Conservation (phyloP, 2,113 vertebrate genomes). For the Ranitomeya variabilis region DNA sequence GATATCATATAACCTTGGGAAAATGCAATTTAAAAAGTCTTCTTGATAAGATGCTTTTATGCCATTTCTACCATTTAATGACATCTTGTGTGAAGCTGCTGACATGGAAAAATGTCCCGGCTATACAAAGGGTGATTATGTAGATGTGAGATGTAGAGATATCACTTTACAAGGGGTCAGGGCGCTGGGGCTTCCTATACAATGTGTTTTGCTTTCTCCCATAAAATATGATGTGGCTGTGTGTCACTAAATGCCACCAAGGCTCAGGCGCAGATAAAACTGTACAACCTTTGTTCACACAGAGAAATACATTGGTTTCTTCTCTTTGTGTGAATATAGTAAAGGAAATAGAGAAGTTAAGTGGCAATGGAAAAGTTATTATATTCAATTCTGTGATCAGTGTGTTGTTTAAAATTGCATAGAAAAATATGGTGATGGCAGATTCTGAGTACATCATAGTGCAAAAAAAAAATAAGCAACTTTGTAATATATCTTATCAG, state of each 20-base stretch:
- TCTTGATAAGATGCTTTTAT: conserved; percentile 2
- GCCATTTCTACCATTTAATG: not conserved
- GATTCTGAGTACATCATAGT: too few species aligned
- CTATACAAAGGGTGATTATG: conserved; percentile 11
- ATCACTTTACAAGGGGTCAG: conserved; percentile 14
- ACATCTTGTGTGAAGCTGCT: conserved; percentile 5
- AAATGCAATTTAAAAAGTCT: not conserved
- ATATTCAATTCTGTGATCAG: too few species aligned
- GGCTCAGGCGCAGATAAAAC: not conserved
- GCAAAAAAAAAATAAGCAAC: too few species aligned
- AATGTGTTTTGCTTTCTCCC: not conserved
- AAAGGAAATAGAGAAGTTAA: too few species aligned
- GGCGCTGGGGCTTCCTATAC: not conserved
- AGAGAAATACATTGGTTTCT: too few species aligned
- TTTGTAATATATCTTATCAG: too few species aligned
- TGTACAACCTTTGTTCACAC: too few species aligned
- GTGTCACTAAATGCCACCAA: not conserved
- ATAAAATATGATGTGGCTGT: not conserved
- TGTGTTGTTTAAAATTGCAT: too few species aligned
- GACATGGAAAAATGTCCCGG: not conserved
- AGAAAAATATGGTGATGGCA: too few species aligned
- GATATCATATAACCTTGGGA: conserved; percentile 32
- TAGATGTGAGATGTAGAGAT: not conserved
- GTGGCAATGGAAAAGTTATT: too few species aligned
- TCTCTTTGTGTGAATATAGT: too few species aligned